Evolutionary conservation across 2,113 vertebrate species (phyloP), one percentile per base, ranked within the genome.

Genomic region (Anseranas semipalmata): DNA sequence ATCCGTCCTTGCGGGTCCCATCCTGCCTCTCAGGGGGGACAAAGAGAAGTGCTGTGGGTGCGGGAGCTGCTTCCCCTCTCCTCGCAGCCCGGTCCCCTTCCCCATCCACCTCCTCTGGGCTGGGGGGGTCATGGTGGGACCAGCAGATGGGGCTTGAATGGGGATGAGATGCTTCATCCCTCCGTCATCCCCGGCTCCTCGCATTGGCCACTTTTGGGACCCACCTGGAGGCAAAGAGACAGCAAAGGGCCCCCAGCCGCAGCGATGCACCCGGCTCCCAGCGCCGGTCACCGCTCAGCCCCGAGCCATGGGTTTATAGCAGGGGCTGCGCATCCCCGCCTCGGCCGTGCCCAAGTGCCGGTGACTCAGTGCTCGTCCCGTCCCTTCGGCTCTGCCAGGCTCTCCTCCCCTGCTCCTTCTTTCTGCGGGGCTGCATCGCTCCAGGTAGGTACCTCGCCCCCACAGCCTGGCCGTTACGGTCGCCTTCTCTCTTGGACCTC

Each of bases 231-330:
- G n/a, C n/a, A n/a, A n/a, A n/a, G 45, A 46, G 45, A 46, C 15
- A 7, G 45, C 45, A 46, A 18, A 46, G 45, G 45, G 45, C 12
- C 45, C 45, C 45, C 41, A 41, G 41, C 41, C 41, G 12, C 41
- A n/a, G n/a, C 41, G 41, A 41, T 41, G 41, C 41, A 12, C 41
- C 41, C 41, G 12, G 41, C 41, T 41, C 9, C 41, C 41, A 41
- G 41, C 12, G 41, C 41, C 41, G 41, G 41, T 41, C 41, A 41
- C 41, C 41, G 41, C 2, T 2, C 10, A 25, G 37, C 15, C 33
- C 50, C 3, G 0, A n/a, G 10, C 0, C 10, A 5, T 20, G 4
- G 17, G 8, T 45, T 82, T 71, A 21, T 11, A 27, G 52, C 15
- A 75, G 0, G 14, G 50, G 24, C 18, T 27, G 50, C 18, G 12